Conservation (phyloP, 2,113 vertebrate genomes). For the Murina feae region DNA sequence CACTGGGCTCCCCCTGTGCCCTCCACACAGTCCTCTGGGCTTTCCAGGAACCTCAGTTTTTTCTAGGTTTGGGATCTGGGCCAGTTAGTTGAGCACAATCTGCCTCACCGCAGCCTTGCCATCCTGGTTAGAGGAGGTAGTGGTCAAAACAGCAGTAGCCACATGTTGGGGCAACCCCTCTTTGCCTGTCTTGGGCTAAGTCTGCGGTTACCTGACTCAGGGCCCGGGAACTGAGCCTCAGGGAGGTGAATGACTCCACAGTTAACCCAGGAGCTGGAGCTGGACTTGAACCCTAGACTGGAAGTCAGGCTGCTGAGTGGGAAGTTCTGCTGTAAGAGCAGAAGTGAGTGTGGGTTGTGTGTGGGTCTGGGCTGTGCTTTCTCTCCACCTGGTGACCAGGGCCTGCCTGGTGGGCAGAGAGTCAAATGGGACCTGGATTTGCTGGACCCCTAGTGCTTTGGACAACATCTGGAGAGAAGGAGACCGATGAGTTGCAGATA, state of each 20-base stretch:
- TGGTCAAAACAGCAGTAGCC: not conserved
- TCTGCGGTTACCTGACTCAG: not conserved
- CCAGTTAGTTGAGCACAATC: not conserved
- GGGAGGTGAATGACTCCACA: not conserved
- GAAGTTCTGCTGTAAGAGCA: no score
- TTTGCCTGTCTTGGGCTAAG: not conserved
- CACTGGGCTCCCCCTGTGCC: not conserved
- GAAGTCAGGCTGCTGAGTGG: not conserved
- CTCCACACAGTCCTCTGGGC: not conserved
- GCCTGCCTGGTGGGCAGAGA: not conserved
- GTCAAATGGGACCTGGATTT: not conserved
- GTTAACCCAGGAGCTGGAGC: not conserved
- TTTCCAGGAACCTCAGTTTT: not conserved
- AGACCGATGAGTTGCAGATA: not conserved
- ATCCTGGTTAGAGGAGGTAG: not conserved
- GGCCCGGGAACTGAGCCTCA: not conserved
- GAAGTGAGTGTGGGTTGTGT: accelerated
- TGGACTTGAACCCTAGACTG: not conserved
- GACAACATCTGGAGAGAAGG: not conserved
- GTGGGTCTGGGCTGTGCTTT: not conserved
- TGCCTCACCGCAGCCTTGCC: accelerated
- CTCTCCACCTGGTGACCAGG: not conserved
- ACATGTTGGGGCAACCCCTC: accelerated
- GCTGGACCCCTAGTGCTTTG: not conserved
- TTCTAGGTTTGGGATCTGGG: not conserved